Conservation (phyloP, 1,140 invertebrate genomes). For the Homalodisca vitripennis region DNA sequence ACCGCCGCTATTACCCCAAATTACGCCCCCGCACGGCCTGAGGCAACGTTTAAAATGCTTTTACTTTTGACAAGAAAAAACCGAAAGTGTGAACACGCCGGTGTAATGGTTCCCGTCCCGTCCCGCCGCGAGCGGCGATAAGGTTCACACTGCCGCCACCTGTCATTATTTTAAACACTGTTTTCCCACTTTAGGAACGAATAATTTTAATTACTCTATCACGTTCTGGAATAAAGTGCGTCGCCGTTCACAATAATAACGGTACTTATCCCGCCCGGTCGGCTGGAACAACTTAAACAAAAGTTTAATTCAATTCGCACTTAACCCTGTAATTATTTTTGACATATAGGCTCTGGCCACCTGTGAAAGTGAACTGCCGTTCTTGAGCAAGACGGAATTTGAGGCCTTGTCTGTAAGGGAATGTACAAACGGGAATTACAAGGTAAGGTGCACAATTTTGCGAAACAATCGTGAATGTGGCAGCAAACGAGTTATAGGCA, state of each 20-base stretch:
- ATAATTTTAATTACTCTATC: conserved; percentile 16
- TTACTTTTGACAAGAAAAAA: conserved; percentile 25
- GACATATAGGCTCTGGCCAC: neutral
- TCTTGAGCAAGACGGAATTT: too few species aligned
- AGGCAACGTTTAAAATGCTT: conserved; percentile 25
- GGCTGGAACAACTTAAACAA: neutral
- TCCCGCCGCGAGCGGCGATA: conserved; percentile 31
- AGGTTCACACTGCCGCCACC: neutral
- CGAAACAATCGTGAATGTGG: too few species aligned
- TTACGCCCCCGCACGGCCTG: conserved; percentile 18
- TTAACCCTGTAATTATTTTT: neutral
- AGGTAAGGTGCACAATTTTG: too few species aligned
- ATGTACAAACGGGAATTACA: too few species aligned
- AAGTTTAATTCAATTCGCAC: conserved; percentile 13
- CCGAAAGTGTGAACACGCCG: conserved; percentile 21
- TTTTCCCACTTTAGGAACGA: conserved; percentile 1
- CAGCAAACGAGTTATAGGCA: too few species aligned
- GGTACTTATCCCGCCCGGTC: neutral
- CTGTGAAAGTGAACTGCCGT: too few species aligned
- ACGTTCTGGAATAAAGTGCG: neutral
- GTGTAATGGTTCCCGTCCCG: neutral
- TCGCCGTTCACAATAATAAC: neutral
- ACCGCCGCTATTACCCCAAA: conserved; percentile 12
- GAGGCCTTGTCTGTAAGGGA: too few species aligned
- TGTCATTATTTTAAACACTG: conserved; percentile 11